These are phyloP conservation scores for Pseudolaguvia tuberculata DNA, from an alignment of 2,113 vertebrate species.

Conservation along the genomic window DNA sequence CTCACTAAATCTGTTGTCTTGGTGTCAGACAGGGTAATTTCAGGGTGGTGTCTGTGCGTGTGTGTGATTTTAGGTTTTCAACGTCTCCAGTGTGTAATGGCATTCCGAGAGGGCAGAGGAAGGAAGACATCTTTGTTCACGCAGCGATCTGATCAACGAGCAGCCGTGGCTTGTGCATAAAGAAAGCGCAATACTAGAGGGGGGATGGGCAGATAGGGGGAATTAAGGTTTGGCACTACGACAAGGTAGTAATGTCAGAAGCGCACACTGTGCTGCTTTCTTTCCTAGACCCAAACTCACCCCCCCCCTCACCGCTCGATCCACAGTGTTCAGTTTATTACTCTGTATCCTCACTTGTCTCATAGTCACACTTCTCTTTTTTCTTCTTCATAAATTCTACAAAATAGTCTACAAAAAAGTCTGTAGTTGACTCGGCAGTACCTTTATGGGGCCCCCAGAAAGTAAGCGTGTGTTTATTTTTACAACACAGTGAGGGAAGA, in stretches of 20 bases:
- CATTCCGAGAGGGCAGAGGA: constrained; percentile 37
- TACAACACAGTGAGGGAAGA: constrained; percentile 58
- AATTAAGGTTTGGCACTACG: constrained; percentile 70
- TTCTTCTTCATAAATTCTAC: constrained; percentile 14
- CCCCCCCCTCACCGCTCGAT: neutral
- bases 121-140: constrained; percentile 61
- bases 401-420: constrained; percentile 35
- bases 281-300: constrained; percentile 41
- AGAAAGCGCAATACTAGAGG: constrained; percentile 57
- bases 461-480: constrained; percentile 74
- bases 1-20: constrained; percentile 39
- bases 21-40: constrained; percentile 13
- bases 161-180: constrained; percentile 59
- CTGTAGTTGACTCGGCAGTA: constrained; percentile 52
- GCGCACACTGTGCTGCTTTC: constrained; percentile 56
- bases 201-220: constrained; percentile 59
- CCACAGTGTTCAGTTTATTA: constrained; percentile 13
- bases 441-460: constrained; percentile 67
- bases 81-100: constrained; percentile 28
- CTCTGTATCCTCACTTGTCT: constrained; percentile 30
- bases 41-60: constrained; percentile 13
- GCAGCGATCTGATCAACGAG: constrained; percentile 62
- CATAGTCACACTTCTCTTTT: constrained; percentile 13
- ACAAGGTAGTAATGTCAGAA: constrained; percentile 56
- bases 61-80: neutral